Evolutionary conservation across 2,113 vertebrate species (phyloP), one percentile per base, ranked within the genome.

Genomic region (Acanthochromis polyacanthus): DNA sequence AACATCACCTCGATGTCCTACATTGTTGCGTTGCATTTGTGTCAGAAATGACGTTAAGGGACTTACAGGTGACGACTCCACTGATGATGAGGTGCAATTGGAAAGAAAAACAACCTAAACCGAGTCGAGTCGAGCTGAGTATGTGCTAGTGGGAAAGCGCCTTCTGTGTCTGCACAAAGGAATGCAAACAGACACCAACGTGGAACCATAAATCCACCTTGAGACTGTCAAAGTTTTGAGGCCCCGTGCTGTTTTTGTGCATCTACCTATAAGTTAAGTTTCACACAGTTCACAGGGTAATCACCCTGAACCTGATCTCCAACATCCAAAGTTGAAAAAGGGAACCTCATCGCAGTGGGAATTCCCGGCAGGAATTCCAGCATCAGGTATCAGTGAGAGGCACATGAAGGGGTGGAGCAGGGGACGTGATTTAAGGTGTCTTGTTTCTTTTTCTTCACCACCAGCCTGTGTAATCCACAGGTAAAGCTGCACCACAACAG

Each of bases 291-390:
- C n/a, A n/a, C n/a, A n/a, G 57, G 57, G 58, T 64, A 30, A 58
- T 76, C 45, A 6, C 51, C 30, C 36, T 68, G 64, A 78, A 83
- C 72, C 20, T 12, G 65, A 84, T 81, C 80, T 51, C 28, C 20
- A 56, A 25, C 65, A 53, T 43, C 23, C 52, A n/a, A 73, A 48
- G 17, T 23, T 30, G 65, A 56, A 20, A 75, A 53, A 25, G 32
- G 56, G 60, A 71, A 73, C 62, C 12, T 70, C 48, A 80, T 71
- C 69, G 71, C 71, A 74, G 71, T 86, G 81, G 76, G 69, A 89
- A 62, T 86, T 70, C 30, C 60, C 16, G 10, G 19, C 36, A 58
- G 32, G 43, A 82, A 77, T 80, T 81, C 75, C 79, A 78, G 59
- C 48, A 22, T 82, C 70, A 14, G 61, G 53, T 84, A 40, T 82